Evolutionary conservation across 2,888 invertebrate genomes (phyloP).

Genomic region (Mactromeris polynyma): DNA sequence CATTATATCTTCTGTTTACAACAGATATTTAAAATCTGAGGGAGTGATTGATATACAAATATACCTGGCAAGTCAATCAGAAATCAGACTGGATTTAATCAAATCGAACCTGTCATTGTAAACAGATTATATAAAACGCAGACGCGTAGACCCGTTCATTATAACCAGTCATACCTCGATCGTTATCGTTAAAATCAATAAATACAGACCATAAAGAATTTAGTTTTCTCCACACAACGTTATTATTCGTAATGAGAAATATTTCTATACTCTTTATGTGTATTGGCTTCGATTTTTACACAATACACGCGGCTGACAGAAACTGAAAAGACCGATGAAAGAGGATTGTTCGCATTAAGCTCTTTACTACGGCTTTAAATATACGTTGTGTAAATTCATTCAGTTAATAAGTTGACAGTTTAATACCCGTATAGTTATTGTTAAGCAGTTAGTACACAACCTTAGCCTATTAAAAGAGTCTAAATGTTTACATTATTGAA

Average conservation of each 20-base stretch:
- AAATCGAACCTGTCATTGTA: neutral
- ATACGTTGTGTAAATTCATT: neutral
- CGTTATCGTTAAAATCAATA: neutral
- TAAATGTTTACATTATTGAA: slow-evolving; percentile 8
- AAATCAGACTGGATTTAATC: neutral
- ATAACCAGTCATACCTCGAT: no score
- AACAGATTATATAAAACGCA: neutral
- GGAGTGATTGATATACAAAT: neutral
- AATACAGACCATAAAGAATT: neutral
- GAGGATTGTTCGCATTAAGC: neutral
- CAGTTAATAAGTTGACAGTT: neutral
- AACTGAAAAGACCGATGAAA: neutral
- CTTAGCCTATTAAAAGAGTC: neutral
- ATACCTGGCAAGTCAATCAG: neutral
- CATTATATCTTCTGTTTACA: neutral
- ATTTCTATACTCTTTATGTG: neutral
- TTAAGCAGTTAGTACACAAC: neutral
- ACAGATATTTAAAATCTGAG: neutral
- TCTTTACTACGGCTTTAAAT: neutral
- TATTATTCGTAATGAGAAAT: neutral
- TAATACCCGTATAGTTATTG: neutral
- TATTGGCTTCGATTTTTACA: neutral
- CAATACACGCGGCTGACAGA: neutral
- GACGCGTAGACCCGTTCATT: neutral
- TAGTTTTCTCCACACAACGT: neutral